Base-by-base conservation (phyloP, 2,888 invertebrate species). In the Nineta flava region DNA sequence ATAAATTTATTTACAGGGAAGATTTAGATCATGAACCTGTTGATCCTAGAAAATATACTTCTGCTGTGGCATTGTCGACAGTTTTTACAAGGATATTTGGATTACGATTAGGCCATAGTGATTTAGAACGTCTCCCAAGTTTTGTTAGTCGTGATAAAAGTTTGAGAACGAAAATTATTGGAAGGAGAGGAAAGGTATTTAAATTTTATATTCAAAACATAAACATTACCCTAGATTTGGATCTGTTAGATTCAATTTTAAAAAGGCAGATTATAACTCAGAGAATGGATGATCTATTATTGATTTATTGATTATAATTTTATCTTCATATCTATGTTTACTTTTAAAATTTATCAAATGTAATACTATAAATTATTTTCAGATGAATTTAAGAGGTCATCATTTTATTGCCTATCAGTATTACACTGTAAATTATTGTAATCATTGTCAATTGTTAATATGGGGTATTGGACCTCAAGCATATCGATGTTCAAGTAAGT, bases 401-500 rank as follows among this genome's bases (percentile, higher is more conserved):
- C 86, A 90, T 67, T 83, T 95, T 62, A 80, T 83, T 60, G 81
- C 87, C 59, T 83, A 87, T 63, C 88, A 91, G 70, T 86, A 94
- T 71, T 86, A 82, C 63, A 83, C 85, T 56, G 87, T 91, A 62
- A 90, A 87, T 55, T 81, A 84, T 70, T 99, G 97, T 70, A 88
- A 91, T 71, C 86, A 87, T 70, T 97, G 97, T 72, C 85, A 87
- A 62, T 76, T 81, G 63, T 83, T 90, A 56, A 84, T 97, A 58
- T 90, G 91, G 77, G 97, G 97, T 47, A 85, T 97, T 52, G 93
- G 94, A 60, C 92, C 94, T 55, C 96, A 97, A 70, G 96, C 95
- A 51, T 95, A 88, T 74, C 87, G 92, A 62, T 99, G 97, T 69
- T 79, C 84, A 63, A 85, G 95, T 92, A 71, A 70, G 73, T 58